Evolutionary conservation across 2,888 invertebrate genomes (phyloP).

Genomic region (Drosophila nr. medialis): DNA sequence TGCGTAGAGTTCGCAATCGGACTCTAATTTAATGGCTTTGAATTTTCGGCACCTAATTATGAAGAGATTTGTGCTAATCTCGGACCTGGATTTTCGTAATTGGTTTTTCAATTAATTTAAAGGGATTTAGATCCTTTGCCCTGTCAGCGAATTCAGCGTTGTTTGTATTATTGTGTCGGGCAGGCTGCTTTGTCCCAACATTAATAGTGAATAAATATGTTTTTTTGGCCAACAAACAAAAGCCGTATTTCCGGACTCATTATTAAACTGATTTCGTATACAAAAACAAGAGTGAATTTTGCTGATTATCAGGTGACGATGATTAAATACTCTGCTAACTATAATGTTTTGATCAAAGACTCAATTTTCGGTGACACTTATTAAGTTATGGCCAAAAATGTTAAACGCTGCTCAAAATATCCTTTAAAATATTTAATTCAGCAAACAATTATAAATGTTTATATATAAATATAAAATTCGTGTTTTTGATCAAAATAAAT

Average conservation of each 20-base stretch:
- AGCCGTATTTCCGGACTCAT: not conserved
- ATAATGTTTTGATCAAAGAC: not conserved
- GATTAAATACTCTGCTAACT: not conserved
- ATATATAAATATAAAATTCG: too few relatives aligned
- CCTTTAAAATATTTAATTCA: not conserved
- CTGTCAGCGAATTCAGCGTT: conserved; percentile 13
- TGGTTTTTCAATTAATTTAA: conserved; percentile 73
- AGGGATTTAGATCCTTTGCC: conserved; percentile 47
- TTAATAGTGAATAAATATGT: conserved; percentile 20
- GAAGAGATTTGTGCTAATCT: conserved; percentile 74
- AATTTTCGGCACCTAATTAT: conserved; percentile 71
- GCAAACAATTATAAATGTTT: not conserved
- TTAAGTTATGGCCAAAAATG: not conserved
- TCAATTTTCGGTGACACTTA: not conserved
- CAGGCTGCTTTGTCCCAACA: conserved; percentile 4
- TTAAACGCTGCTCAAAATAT: not conserved
- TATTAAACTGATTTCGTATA: not conserved
- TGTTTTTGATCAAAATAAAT: not conserved
- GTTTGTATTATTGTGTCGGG: not conserved
- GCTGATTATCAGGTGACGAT: not conserved
- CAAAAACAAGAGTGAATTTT: conserved; percentile 9
- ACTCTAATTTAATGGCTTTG: conserved; percentile 40
- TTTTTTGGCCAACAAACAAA: conserved; percentile 14
- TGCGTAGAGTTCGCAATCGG: conserved; percentile 19
- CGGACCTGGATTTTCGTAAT: conserved; percentile 59